These are phyloP conservation scores for Struthidea cinerea DNA, from an alignment of 2,113 vertebrate species.

Conservation along the genomic window DNA sequence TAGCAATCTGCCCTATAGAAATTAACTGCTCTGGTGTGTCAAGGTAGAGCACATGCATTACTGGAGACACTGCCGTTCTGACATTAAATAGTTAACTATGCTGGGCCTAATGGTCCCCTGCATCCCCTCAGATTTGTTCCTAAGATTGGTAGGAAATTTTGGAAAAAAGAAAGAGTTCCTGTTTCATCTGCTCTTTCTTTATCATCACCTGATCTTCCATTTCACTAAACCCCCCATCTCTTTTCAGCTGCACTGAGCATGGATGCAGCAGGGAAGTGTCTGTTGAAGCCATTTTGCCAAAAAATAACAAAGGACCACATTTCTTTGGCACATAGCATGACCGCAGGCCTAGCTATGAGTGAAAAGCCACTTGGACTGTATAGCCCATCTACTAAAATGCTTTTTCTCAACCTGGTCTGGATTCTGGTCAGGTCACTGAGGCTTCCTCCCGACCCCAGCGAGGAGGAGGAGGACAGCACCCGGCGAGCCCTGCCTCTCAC, in stretches of 20 bases:
- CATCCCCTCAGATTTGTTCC: neutral
- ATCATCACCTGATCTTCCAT: neutral
- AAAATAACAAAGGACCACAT: neutral
- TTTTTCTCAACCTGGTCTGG: neutral
- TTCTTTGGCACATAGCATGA: neutral
- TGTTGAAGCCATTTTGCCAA: neutral
- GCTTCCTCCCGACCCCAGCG: fast-evolving
- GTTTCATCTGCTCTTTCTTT: neutral
- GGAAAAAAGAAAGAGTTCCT: neutral
- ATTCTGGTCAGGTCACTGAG: neutral
- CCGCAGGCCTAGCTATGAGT: neutral
- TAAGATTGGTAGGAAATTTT: neutral
- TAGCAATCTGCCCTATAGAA: neutral
- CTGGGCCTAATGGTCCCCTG: neutral
- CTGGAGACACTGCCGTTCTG: neutral
- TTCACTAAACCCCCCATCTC: neutral
- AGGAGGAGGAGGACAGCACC: neutral
- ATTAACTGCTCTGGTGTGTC: neutral
- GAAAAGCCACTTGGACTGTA: neutral
- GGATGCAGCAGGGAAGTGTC: neutral
- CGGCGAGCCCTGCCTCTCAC: fast-evolving
- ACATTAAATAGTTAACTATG: neutral
- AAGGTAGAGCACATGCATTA: neutral
- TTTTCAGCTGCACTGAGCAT: neutral
- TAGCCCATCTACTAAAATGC: neutral